Base-by-base conservation (phyloP, 2,888 invertebrate genomes). In the Encarsia formosa region DNA sequence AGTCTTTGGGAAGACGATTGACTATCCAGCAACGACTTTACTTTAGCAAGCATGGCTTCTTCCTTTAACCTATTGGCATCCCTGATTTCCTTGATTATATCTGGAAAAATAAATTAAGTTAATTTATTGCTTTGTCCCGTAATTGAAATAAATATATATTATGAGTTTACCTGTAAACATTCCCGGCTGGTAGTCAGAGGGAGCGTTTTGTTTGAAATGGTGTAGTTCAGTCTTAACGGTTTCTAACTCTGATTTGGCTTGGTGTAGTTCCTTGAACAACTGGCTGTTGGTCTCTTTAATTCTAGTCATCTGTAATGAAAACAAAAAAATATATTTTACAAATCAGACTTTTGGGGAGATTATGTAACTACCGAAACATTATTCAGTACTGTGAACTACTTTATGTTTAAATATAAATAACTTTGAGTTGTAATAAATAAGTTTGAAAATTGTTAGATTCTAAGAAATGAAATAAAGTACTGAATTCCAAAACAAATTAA, bases 271-370 rank as follows among this genome's bases (percentile, higher is more conserved):
- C 69, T 84, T 82, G 65, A 81, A 86, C 66, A 89, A 79, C 77
- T 85, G 86, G 62, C 84, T 81, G 74, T 89, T 88, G 51, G 81
- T 80, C 62, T 86, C 82, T 68, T 86, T 87, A 61, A 89, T 69
- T 48, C 82, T 65, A 23, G 71, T 72, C 66, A 73, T 70, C 73
- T 73, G 44, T 4, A 62, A 62, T 20, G 46, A 44, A 23, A 24
- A 42, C 35, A 11, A 19, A 18, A 41, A 2, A 42, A n/a, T 16
- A 38, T 38, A 43, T 38, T 15, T 5, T 13, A 18, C 5, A 44
- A 44, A 38, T 15, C 13, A n/a, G 19, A 19, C 41, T 15, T 26
- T n/a, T n/a, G n/a, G n/a, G n/a, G n/a, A n/a, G n/a, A n/a, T n/a
- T n/a, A n/a, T n/a, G n/a, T n/a, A n/a, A n/a, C n/a, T n/a, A n/a